These are phyloP conservation scores for Nycticryphes semicollaris DNA, from an alignment of 2,113 vertebrate genomes.

Conservation along the genomic window DNA sequence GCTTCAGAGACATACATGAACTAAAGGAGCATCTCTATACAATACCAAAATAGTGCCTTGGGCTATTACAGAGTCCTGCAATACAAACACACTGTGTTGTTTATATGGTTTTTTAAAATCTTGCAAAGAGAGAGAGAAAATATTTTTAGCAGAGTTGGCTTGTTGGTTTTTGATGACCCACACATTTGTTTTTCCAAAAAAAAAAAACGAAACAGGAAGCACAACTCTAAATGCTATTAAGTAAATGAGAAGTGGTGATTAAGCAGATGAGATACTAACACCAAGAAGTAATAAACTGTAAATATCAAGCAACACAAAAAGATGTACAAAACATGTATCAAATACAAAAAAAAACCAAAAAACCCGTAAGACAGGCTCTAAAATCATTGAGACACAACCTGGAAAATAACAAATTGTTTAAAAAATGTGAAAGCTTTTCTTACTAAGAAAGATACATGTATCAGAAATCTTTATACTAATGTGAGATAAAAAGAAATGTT, in stretches of 20 bases:
- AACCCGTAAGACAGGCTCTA: background rate
- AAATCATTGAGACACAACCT: background rate
- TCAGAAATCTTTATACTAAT: background rate
- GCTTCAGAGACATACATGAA: background rate
- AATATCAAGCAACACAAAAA: background rate
- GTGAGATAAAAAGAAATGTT: background rate
- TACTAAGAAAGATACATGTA: background rate
- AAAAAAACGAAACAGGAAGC: background rate
- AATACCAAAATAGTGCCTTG: background rate
- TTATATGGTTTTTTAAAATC: background rate
- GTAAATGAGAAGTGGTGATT: background rate
- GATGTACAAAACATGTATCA: background rate
- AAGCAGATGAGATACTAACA: background rate
- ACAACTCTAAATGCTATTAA: background rate
- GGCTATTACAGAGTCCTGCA: background rate
- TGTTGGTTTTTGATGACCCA: background rate
- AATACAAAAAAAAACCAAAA: background rate
- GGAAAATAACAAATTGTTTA: background rate
- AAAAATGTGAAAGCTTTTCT: background rate
- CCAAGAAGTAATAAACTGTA: background rate
- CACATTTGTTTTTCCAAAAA: background rate
- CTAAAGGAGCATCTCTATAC: background rate
- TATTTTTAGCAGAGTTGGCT: background rate
- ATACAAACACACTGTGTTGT: background rate
- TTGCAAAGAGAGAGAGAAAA: background rate